phyloP scores from a whole-genome alignment of 2,113 vertebrate genomes.

The Cavia aperea region DNA sequence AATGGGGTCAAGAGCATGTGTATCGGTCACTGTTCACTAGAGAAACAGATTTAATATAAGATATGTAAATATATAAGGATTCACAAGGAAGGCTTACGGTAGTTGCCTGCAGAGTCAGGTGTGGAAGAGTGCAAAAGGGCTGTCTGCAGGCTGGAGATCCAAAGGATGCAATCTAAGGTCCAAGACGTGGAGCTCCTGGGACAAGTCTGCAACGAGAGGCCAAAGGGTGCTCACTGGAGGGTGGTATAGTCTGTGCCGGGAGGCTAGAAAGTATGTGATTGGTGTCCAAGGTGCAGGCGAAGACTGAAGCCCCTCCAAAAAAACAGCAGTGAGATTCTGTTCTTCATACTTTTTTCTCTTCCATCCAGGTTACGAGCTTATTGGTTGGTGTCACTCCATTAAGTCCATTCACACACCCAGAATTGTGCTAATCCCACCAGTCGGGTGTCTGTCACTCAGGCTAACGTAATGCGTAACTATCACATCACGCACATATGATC shows the following conservation, averaged over 20 bases:
- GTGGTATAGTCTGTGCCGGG: neutral
- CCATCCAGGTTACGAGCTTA: neutral
- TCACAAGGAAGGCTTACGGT: neutral
- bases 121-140: neutral
- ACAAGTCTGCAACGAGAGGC: neutral
- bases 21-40: neutral
- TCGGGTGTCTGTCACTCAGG: neutral
- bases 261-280: neutral
- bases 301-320: neutral
- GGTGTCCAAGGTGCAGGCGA: neutral
- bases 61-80: neutral
- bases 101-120: neutral
- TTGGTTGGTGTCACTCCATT: neutral
- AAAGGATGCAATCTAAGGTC: neutral
- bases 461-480: neutral
- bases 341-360: neutral
- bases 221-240: neutral
- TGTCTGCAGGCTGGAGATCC: neutral
- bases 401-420: neutral
- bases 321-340: neutral
- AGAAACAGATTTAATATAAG: neutral
- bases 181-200: neutral
- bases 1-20: neutral
- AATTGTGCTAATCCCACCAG: neutral
- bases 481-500: neutral